phyloP scores from a whole-genome alignment of 37 sponge, comb jelly and placozoan species.

The Halichondria panicea region DNA sequence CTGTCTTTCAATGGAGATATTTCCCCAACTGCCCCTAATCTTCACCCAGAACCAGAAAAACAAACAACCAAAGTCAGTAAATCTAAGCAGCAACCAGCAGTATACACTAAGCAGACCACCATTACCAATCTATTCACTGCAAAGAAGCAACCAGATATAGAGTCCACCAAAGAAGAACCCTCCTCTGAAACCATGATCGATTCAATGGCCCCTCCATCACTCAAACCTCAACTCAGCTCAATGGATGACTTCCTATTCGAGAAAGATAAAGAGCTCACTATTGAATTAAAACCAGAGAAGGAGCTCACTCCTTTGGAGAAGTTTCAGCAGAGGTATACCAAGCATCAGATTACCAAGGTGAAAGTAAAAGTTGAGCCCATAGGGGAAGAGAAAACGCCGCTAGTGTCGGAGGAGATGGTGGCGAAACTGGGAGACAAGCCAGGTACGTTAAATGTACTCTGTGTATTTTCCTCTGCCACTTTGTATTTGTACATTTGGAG shows the following conservation, averaged over 20 bases:
- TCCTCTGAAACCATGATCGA: not conserved
- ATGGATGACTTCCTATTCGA: not conserved
- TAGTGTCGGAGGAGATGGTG: conserved; percentile 11
- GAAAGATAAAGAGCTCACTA: not conserved
- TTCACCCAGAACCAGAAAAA: too few species aligned
- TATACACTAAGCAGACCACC: not conserved
- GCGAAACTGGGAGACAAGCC: conserved; percentile 33
- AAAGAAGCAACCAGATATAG: not conserved
- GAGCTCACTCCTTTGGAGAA: conserved; percentile 16
- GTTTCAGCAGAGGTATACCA: conserved; percentile 16
- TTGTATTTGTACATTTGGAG: not conserved
- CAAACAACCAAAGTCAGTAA: not conserved
- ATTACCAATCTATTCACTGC: not conserved
- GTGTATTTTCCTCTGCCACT: not conserved
- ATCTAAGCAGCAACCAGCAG: not conserved
- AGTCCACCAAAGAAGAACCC: not conserved
- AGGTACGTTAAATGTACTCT: not conserved
- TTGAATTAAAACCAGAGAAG: not conserved
- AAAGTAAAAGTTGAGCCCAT: not conserved
- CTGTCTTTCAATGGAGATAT: too few species aligned
- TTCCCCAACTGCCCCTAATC: too few species aligned
- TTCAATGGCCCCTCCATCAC: not conserved
- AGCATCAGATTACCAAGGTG: not conserved
- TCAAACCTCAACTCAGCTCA: conserved; percentile 6
- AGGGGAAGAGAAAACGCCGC: not conserved